Base-by-base conservation (phyloP, 2,797 vertebrate genomes). In the Pseudochirops cupreus region DNA sequence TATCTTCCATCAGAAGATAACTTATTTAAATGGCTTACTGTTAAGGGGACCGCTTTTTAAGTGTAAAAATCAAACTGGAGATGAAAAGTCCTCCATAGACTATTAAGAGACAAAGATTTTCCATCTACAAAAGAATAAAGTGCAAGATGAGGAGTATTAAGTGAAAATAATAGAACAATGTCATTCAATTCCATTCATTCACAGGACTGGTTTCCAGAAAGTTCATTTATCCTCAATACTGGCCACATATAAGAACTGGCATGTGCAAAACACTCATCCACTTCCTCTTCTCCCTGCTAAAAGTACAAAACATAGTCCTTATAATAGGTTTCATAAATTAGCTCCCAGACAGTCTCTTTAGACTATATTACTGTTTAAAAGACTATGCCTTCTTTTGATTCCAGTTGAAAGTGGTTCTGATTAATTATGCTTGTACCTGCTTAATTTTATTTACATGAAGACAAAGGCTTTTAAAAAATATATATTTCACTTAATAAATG, bases 381-480 rank as follows among this genome's bases (percentile, higher is more conserved):
- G 96, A 97, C 97, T 62, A 62, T 96, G 95, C 1, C 97, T 96
- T 97, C n/a, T 96, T 96, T 98, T 98, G 97, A 97, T 98, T 97
- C 98, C 98, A 98, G 98, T 98, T 95, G 98, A 98, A 97, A 97
- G 96, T 95, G 95, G 95, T 95, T 98, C 98, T 98, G 97, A 97
- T 97, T 96, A 98, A 97, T 97, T 98, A 98, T 99, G 97, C 97
- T 98, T 98, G 95, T 98, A 98, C 95, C 96, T 98, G 97, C 97
- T 98, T 98, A 98, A 98, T 97, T 98, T 98, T 98, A 98, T 98
- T 99, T 98, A 98, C 98, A 97, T 97, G 95, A 98, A 98, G 98
- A 98, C 96, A 97, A 98, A 98, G 97, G 97, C 97, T 97, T 97
- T 96, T 97, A 95, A 97, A 98, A 98, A 95, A 67, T n/a, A 98